phyloP scores from a whole-genome alignment of 1,140 invertebrate species.

The Brachionus plicatilis region DNA sequence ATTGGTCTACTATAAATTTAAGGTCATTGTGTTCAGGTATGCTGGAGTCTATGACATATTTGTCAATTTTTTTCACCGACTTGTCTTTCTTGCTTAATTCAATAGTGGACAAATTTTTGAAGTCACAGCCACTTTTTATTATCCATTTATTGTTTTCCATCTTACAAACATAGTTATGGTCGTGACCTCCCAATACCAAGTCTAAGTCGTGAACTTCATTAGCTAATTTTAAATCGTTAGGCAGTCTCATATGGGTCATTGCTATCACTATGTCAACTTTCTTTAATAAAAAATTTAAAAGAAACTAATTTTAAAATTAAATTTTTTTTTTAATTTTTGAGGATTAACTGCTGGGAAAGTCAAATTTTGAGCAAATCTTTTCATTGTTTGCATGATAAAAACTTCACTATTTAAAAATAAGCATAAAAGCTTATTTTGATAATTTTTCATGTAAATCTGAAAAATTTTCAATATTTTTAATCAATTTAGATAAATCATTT shows the following conservation, averaged over 20 bases:
- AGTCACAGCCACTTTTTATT: constrained; percentile 12
- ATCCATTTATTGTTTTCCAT: constrained; percentile 43
- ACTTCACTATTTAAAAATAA: no score
- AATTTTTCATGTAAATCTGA: no score
- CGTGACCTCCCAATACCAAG: constrained; percentile 49
- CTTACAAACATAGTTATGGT: constrained; percentile 52
- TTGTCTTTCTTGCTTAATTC: neutral
- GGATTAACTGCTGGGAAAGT: no score
- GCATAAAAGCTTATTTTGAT: no score
- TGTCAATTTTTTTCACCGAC: constrained; percentile 4
- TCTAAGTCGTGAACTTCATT: constrained; percentile 73
- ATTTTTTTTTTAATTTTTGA: neutral
- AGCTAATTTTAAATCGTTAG: constrained; percentile 75
- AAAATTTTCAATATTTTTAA: no score
- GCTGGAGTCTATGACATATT: constrained; percentile 15
- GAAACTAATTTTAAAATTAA: constrained; percentile 59
- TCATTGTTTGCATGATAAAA: no score
- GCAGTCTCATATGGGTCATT: constrained; percentile 81
- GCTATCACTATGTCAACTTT: constrained; percentile 79
- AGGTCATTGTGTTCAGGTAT: neutral
- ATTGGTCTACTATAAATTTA: neutral
- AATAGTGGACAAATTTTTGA: constrained; percentile 1
- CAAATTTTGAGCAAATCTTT: no score
- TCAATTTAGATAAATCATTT: no score
- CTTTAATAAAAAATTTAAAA: neutral